These are phyloP conservation scores for Corythoichthys haematopterus DNA, from an alignment of 2,113 vertebrate genomes.

Conservation along the genomic window DNA sequence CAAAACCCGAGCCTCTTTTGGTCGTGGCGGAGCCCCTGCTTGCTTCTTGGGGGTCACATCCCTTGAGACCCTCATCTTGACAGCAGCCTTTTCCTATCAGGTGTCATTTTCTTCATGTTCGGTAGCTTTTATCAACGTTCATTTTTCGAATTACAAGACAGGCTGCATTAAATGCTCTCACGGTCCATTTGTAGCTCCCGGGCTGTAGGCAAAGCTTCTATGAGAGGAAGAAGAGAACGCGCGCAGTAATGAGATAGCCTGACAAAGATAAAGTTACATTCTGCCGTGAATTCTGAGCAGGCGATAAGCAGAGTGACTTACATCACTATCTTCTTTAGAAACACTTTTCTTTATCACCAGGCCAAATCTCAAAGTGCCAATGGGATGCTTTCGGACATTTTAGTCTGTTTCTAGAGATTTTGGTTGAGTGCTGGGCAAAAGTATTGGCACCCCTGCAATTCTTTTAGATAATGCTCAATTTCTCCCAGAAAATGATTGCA, in stretches of 20 bases:
- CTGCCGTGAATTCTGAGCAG: conserved; percentile 49
- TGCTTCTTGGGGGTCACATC: conserved; percentile 46
- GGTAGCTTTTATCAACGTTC: not conserved
- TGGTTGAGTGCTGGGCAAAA: not conserved
- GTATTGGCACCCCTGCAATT: too few relatives aligned
- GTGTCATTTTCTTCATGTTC: not conserved
- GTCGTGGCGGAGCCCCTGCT: conserved; percentile 45
- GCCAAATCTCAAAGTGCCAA: not conserved
- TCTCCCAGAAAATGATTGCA: too few relatives aligned
- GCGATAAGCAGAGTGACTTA: conserved; percentile 10
- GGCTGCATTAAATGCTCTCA: not conserved
- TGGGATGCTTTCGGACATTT: not conserved
- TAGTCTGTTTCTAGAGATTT: not conserved
- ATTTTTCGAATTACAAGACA: not conserved
- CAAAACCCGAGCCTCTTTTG: conserved; percentile 64
- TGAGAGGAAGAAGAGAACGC: not conserved
- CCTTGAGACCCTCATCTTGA: conserved; percentile 25
- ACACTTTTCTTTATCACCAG: not conserved
- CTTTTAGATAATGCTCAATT: too few relatives aligned
- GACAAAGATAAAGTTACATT: conserved; percentile 62
- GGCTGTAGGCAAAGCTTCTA: not conserved
- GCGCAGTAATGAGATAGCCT: conserved; percentile 46
- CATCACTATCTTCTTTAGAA: not conserved
- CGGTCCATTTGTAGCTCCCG: not conserved
- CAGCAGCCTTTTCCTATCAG: conserved; percentile 22